Percentiles rank a stretch among this genome's conserved stretches.
phyloP scores from a whole-genome alignment of 2,888 invertebrate species.

The Pogonocherus hispidulus region DNA sequence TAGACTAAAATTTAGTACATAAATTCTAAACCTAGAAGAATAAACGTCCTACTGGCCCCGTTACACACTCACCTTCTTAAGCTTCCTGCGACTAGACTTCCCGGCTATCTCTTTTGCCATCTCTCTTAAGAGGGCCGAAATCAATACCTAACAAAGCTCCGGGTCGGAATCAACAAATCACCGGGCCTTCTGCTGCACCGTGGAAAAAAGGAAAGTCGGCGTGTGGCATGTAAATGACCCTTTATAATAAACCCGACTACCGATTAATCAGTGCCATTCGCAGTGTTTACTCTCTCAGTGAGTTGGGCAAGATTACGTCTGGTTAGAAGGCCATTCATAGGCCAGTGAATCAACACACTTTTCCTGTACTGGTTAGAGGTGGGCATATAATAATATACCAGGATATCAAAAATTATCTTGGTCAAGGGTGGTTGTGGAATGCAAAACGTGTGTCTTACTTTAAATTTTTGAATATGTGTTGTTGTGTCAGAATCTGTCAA shows the following conservation, averaged over 20 bases:
- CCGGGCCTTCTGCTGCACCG: slow-evolving; percentile 31
- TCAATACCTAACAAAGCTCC: slow-evolving; percentile 33
- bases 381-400: too few species aligned
- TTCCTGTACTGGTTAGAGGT: too few species aligned
- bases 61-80: too few species aligned
- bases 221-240: slow-evolving; percentile 53
- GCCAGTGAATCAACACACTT: too few species aligned
- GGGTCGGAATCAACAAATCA: slow-evolving; percentile 38
- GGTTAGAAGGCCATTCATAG: slow-evolving; percentile 12
- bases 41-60: neutral
- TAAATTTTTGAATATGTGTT: too few species aligned
- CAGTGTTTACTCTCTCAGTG: slow-evolving; percentile 44
- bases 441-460: too few species aligned
- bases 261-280: slow-evolving; percentile 52
- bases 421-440: too few species aligned
- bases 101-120: neutral
- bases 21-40: too few species aligned
- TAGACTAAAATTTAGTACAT: too few species aligned
- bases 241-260: slow-evolving; percentile 46
- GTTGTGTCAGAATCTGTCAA: too few species aligned
- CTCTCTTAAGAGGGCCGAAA: slow-evolving; percentile 18
- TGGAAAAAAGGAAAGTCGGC: slow-evolving; percentile 46
- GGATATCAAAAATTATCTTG: too few species aligned
- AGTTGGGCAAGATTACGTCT: slow-evolving; percentile 48
- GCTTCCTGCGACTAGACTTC: neutral